phyloP scores from a whole-genome alignment of 2,797 vertebrate species.

The Alcedo atthis region DNA sequence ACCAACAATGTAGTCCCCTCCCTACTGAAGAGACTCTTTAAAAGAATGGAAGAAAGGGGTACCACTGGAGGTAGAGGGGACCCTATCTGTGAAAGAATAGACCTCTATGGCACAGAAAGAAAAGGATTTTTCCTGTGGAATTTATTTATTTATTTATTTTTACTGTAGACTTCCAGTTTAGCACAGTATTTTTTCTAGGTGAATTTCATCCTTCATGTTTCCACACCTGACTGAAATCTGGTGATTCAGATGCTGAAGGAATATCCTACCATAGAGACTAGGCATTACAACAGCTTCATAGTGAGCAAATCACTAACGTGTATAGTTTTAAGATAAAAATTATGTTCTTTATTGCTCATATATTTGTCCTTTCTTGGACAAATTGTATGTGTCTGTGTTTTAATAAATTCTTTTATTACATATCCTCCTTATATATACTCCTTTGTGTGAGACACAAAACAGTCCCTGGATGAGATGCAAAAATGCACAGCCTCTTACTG shows the following conservation, averaged over 20 bases:
- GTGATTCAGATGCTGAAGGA: neutral
- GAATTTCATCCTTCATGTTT: neutral
- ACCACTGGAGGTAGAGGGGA: rapidly evolving
- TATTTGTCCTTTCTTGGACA: neutral
- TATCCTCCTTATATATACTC: neutral
- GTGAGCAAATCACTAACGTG: neutral
- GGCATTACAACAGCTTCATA: neutral
- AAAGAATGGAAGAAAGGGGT: neutral
- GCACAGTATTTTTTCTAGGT: neutral
- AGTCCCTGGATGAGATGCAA: neutral
- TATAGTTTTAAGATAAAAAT: neutral
- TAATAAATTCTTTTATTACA: neutral
- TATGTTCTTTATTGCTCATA: neutral
- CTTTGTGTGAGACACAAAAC: neutral
- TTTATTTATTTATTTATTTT: neutral
- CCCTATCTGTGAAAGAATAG: neutral
- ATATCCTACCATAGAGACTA: neutral
- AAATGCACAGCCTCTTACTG: neutral
- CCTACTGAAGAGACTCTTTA: neutral
- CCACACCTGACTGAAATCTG: neutral
- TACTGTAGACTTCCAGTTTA: neutral
- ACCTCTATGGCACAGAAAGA: neutral
- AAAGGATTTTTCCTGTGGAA: neutral
- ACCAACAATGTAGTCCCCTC: neutral
- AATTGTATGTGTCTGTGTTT: neutral